A percentile compares a stretch with the other conserved stretches of the same genome.
phyloP scores from a whole-genome alignment of 2,113 vertebrate genomes.

The Carassius auratus region DNA sequence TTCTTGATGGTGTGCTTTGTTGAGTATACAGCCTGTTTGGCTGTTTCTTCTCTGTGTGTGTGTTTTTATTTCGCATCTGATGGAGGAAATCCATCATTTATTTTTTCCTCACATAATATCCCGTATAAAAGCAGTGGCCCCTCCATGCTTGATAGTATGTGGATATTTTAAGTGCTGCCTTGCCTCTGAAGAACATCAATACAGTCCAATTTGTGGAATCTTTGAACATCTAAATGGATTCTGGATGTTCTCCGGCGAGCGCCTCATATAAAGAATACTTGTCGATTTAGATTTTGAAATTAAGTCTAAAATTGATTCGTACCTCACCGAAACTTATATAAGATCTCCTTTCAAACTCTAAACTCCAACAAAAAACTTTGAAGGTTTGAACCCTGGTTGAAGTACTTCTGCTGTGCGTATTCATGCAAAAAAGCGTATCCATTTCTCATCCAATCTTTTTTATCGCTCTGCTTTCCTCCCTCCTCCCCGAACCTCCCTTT shows the following conservation, averaged over 20 bases:
- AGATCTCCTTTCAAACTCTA: background rate
- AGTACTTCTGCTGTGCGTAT: background rate
- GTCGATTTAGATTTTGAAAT: constrained; percentile 74
- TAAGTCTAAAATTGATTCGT: constrained; percentile 54
- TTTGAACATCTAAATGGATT: constrained; percentile 71
- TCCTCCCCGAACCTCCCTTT: constrained; percentile 69
- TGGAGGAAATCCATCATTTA: constrained; percentile 7
- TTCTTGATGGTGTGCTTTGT: constrained; percentile 13
- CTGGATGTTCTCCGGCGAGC: constrained; percentile 64
- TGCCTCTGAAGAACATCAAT: constrained; percentile 67
- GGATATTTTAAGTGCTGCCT: constrained; percentile 28
- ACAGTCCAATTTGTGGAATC: constrained; percentile 74
- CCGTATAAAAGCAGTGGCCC: constrained; percentile 3
- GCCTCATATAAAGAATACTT: constrained; percentile 67
- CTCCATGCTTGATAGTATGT: constrained; percentile 52
- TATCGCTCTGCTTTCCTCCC: constrained; percentile 12
- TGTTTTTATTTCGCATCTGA: constrained; percentile 5
- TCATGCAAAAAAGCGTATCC: background rate
- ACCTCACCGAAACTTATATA: constrained; percentile 32
- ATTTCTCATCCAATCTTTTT: constrained; percentile 32
- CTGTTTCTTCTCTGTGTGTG: constrained; percentile 10
- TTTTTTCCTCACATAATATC: constrained; percentile 22
- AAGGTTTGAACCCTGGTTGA: background rate
- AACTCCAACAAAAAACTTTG: constrained; percentile 17
- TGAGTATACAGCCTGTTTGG: constrained; percentile 18